Evolutionary conservation across 2,888 invertebrate genomes (phyloP).

Genomic region (Icerya purchasi): DNA sequence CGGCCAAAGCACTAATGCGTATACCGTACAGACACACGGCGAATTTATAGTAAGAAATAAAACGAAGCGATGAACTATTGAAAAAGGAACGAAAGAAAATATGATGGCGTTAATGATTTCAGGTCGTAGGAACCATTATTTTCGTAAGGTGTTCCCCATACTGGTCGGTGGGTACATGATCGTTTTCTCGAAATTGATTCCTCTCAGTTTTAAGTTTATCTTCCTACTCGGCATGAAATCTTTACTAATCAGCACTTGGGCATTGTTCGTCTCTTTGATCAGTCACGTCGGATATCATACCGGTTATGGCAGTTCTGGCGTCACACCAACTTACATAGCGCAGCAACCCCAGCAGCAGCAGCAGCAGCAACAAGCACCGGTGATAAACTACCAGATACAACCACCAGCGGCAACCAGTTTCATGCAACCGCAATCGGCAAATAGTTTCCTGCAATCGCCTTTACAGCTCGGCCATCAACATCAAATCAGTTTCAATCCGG

Average conservation of each 20-base stretch:
- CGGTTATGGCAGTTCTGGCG: neutral
- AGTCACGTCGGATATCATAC: constrained; percentile 3
- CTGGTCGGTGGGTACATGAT: constrained; percentile 15
- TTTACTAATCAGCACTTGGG: constrained; percentile 7
- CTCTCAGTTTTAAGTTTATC: constrained; percentile 10
- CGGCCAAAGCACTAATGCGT: no score
- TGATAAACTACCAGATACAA: no score
- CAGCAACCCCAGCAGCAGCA: no score
- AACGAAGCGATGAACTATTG: neutral
- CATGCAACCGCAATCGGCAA: no score
- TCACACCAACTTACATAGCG: no score
- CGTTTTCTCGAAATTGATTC: constrained; percentile 9
- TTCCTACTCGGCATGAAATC: constrained; percentile 8
- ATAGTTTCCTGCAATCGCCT: no score
- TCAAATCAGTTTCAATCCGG: no score
- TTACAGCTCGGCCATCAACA: no score
- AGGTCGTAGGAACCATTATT: constrained; percentile 14
- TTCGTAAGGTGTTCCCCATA: constrained; percentile 15
- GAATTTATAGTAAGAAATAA: neutral
- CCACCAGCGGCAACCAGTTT: no score
- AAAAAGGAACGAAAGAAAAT: neutral
- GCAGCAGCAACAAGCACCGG: no score
- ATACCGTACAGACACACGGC: no score
- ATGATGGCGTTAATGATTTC: constrained; percentile 6
- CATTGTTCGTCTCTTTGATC: constrained; percentile 6